Conservation (phyloP, 1,140 invertebrate species). For the Leptopilina clavipes region DNA sequence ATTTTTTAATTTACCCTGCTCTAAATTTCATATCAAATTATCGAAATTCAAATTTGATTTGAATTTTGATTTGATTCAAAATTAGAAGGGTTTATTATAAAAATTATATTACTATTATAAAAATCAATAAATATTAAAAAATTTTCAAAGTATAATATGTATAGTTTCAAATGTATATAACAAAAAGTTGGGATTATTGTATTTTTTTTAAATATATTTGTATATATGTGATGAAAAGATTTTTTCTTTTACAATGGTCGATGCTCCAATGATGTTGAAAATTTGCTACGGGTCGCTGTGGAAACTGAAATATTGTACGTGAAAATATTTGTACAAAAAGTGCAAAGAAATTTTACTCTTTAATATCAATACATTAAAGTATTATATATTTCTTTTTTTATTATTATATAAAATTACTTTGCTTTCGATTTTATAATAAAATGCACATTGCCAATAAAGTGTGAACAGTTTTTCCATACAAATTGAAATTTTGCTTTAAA, state of each 20-base stretch:
- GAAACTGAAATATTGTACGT: slow-evolving; percentile 33
- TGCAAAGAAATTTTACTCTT: not conserved
- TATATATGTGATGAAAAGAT: slow-evolving; percentile 3
- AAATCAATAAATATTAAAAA: not conserved
- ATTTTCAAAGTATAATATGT: not conserved
- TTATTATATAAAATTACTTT: not conserved
- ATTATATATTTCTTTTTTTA: too few species aligned
- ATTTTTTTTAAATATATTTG: slow-evolving; percentile 30
- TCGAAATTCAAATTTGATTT: too few species aligned
- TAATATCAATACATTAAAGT: too few species aligned
- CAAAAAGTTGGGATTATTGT: slow-evolving; percentile 24
- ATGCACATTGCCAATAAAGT: not conserved
- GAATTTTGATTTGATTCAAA: too few species aligned
- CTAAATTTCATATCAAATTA: too few species aligned
- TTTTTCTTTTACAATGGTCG: slow-evolving; percentile 14
- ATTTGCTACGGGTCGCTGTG: slow-evolving; percentile 49
- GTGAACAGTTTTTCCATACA: not conserved
- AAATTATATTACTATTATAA: too few species aligned
- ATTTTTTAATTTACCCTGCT: not conserved
- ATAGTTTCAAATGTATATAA: not conserved
- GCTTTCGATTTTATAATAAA: not conserved
- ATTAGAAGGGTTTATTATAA: too few species aligned
- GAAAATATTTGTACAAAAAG: not conserved
- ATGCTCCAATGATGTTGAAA: slow-evolving; percentile 42
- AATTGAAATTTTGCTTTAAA: too few species aligned